Conservation (phyloP, 2,797 vertebrate genomes). For the Coreius guichenoti region DNA sequence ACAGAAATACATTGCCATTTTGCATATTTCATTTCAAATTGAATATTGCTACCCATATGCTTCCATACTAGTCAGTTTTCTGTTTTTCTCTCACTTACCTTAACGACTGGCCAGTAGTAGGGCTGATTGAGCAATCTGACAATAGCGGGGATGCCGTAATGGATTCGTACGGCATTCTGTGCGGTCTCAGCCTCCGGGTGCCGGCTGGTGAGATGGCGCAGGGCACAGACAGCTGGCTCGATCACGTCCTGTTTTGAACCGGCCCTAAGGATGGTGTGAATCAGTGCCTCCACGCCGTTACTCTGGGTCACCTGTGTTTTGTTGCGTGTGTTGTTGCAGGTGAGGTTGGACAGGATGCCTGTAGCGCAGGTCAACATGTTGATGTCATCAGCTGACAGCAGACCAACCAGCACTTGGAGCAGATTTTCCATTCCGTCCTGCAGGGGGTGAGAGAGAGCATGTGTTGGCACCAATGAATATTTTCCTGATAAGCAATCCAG, state of each 20-base stretch:
- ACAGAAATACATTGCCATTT: no score
- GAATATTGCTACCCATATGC: no score
- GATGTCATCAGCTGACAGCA: conserved; percentile 89
- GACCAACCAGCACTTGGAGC: conserved; percentile 90
- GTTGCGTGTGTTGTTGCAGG: conserved; percentile 97
- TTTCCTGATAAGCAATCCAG: background rate
- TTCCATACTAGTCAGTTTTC: background rate
- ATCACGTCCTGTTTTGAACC: conserved; percentile 94
- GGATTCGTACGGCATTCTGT: conserved; percentile 89
- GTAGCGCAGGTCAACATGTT: conserved; percentile 96
- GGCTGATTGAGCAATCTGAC: conserved; percentile 93
- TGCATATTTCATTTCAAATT: no score
- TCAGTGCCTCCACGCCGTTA: conserved; percentile 92
- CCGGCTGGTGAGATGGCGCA: conserved; percentile 96
- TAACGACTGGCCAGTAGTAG: conserved; percentile 96
- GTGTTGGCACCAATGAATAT: background rate
- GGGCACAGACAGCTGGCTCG: conserved; percentile 91
- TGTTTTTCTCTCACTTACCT: conserved; percentile 76
- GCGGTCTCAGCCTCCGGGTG: conserved; percentile 92
- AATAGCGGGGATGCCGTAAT: conserved; percentile 94
- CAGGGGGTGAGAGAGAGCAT: background rate
- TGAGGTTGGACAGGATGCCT: conserved; percentile 96
- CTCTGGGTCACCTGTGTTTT: conserved; percentile 94
- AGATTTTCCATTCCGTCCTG: conserved; percentile 94
- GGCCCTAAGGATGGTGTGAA: conserved; percentile 92